phyloP scores from a whole-genome alignment of 2,797 vertebrate species.

The Paedocypris micromegethes region DNA sequence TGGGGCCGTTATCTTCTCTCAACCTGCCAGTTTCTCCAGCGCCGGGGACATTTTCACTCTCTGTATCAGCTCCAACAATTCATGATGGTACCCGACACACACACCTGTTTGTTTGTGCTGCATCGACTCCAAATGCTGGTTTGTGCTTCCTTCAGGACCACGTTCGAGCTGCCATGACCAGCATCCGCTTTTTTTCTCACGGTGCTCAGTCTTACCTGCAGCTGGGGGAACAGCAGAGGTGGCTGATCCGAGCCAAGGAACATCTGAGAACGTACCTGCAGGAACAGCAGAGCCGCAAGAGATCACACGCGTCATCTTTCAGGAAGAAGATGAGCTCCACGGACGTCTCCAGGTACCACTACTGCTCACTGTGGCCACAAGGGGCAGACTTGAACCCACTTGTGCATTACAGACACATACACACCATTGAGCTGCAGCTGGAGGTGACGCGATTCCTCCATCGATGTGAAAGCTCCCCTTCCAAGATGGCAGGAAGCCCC shows the following conservation, averaged over 20 bases:
- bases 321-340: constrained; percentile 89
- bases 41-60: constrained; percentile 81
- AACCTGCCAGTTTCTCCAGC: constrained; percentile 90
- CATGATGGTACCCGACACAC: constrained; percentile 79
- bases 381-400: no score
- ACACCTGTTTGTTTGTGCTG: neutral
- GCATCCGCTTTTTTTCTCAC: constrained; percentile 90
- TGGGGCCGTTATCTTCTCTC: constrained; percentile 90
- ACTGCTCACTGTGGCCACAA: neutral
- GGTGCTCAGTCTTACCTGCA: constrained; percentile 83
- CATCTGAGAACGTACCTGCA: constrained; percentile 92
- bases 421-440: constrained; percentile 93
- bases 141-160: constrained; percentile 75
- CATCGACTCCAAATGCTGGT: neutral
- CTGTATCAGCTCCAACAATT: constrained; percentile 95
- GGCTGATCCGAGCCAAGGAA: constrained; percentile 91
- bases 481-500: constrained; percentile 56
- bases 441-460: constrained; percentile 95
- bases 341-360: constrained; percentile 86
- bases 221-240: constrained; percentile 84
- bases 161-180: constrained; percentile 94
- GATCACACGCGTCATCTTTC: constrained; percentile 70
- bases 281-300: constrained; percentile 82
- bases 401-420: constrained; percentile 79
- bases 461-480: constrained; percentile 77